Evolutionary conservation across 2,888 invertebrate genomes (phyloP).

Genomic region (Microchrysa polita): DNA sequence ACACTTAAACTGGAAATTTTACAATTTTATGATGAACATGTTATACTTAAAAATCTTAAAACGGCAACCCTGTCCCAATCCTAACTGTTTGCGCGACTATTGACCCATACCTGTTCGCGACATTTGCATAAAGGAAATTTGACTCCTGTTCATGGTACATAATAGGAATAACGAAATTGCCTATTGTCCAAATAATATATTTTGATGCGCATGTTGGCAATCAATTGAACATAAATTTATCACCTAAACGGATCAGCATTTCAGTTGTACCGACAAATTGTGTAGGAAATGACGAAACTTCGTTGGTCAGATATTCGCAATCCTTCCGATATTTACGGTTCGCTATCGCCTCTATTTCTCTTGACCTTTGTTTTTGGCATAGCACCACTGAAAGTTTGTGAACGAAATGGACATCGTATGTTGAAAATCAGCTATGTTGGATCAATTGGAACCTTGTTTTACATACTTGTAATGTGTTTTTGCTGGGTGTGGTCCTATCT

Average conservation of each 20-base stretch:
- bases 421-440: not conserved
- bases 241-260: not conserved
- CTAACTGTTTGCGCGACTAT: no score
- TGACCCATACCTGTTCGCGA: no score
- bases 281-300: not conserved
- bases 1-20: no score
- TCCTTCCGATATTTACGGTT: constrained; percentile 26
- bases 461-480: not conserved
- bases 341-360: constrained; percentile 8
- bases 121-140: no score
- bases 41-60: no score
- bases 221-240: not conserved
- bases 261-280: not conserved
- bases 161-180: no score
- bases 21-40: no score
- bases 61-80: no score
- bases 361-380: constrained; percentile 18
- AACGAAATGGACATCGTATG: not conserved
- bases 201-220: not conserved
- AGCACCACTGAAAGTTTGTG: not conserved
- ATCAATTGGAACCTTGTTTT: not conserved
- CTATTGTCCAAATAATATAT: no score
- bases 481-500: not conserved
- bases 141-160: no score
- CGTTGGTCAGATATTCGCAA: constrained; percentile 17